These are phyloP conservation scores for Micromys minutus DNA, from an alignment of 2,113 vertebrate species.

Conservation along the genomic window DNA sequence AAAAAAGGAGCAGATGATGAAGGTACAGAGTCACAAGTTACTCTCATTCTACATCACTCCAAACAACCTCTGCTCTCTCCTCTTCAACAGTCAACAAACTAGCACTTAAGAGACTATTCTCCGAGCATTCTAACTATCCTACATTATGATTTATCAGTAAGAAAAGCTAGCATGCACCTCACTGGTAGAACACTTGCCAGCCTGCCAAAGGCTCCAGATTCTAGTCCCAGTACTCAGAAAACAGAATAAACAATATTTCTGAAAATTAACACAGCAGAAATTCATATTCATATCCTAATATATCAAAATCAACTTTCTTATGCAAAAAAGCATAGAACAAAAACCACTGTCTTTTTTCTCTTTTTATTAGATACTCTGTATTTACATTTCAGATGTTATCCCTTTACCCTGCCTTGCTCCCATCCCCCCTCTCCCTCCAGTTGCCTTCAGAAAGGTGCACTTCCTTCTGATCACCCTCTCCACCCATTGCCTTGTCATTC, in stretches of 20 bases:
- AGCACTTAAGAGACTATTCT: slow-evolving; percentile 6
- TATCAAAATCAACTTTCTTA: slow-evolving; percentile 36
- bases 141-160: slow-evolving; percentile 24
- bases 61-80: slow-evolving; percentile 42
- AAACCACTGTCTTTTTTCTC: too few species aligned
- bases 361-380: too few species aligned
- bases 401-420: too few species aligned
- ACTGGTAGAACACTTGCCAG: background rate
- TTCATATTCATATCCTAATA: slow-evolving; percentile 23
- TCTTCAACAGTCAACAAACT: slow-evolving; percentile 38
- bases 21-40: slow-evolving; percentile 44
- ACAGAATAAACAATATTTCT: background rate
- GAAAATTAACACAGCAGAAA: background rate
- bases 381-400: too few species aligned
- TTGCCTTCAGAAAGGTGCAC: too few species aligned
- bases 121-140: slow-evolving; percentile 22
- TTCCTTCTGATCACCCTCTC: too few species aligned
- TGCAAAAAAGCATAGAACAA: slow-evolving; percentile 14
- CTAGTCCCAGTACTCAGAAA: background rate
- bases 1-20: slow-evolving; percentile 32
- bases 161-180: background rate
- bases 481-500: too few species aligned
- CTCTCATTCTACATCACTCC: slow-evolving; percentile 54
- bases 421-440: too few species aligned
- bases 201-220: background rate